Conservation (phyloP, 1,140 invertebrate genomes). For the Paraescarpia echinospica region DNA sequence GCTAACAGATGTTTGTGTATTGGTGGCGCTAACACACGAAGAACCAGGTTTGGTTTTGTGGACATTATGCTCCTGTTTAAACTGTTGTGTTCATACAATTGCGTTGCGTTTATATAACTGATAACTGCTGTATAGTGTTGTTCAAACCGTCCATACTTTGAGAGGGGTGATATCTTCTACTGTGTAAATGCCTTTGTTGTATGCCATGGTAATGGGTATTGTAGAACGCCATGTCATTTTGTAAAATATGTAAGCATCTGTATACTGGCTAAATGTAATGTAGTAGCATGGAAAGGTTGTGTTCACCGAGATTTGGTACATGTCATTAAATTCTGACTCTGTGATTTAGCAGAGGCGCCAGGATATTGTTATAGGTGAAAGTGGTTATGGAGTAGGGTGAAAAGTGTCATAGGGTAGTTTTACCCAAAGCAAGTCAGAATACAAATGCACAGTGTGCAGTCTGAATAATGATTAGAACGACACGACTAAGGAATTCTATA, state of each 20-base stretch:
- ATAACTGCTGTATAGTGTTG: not conserved
- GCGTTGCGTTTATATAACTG: not conserved
- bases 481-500: not conserved
- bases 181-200: not conserved
- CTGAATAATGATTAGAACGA: no score
- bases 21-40: not conserved
- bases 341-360: not conserved
- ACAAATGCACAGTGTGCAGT: not conserved
- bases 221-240: not conserved
- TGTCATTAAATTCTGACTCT: not conserved
- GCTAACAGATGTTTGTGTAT: not conserved
- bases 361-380: not conserved
- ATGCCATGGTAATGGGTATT: not conserved
- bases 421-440: no score
- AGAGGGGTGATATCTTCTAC: not conserved
- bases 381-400: not conserved
- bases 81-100: slow-evolving; percentile 1
- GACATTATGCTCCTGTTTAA: not conserved
- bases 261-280: not conserved
- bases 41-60: not conserved
- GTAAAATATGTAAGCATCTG: not conserved
- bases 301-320: not conserved
- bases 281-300: not conserved
- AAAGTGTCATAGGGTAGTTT: no score
- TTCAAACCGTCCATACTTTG: not conserved